These are phyloP conservation scores for Anguilla marmorata DNA, from an alignment of 2,797 vertebrate species.

Conservation along the genomic window DNA sequence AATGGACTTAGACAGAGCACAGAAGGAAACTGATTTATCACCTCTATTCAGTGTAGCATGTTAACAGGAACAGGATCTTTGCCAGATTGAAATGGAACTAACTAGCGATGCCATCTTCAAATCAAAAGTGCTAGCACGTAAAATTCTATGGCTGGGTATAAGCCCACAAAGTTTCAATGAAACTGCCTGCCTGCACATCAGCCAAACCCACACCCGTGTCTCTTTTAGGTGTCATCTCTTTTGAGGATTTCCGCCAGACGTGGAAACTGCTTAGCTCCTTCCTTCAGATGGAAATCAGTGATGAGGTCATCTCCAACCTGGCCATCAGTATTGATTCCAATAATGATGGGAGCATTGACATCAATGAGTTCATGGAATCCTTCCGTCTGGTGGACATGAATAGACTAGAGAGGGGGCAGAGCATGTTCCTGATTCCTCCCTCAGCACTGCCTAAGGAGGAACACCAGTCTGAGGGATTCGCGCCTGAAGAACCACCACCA, in stretches of 20 bases:
- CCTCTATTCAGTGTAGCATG: too few species aligned
- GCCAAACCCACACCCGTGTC: background rate
- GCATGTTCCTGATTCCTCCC: slow-evolving; percentile 45
- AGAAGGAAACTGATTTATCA: too few species aligned
- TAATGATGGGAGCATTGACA: slow-evolving; percentile 90
- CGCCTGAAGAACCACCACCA: background rate
- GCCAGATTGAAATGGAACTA: background rate
- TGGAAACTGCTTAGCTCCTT: slow-evolving; percentile 91
- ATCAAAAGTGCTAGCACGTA: background rate
- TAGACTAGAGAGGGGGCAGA: slow-evolving; percentile 68
- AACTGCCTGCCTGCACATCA: background rate
- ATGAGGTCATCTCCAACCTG: slow-evolving; percentile 81
- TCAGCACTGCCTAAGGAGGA: background rate
- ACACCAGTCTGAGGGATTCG: background rate
- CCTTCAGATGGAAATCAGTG: slow-evolving; percentile 81
- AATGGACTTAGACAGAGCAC: too few species aligned
- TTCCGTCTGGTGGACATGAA: slow-evolving; percentile 89
- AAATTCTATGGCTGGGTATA: background rate
- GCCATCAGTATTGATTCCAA: slow-evolving; percentile 89
- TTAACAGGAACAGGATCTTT: too few species aligned
- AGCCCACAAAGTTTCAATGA: background rate
- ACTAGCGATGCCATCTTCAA: background rate
- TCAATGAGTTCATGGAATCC: slow-evolving; percentile 94
- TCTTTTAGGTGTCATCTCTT: slow-evolving; percentile 82
- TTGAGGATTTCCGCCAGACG: slow-evolving; percentile 89